Conservation (phyloP, 2,888 invertebrate species). For the Athripsodes cinereus region DNA sequence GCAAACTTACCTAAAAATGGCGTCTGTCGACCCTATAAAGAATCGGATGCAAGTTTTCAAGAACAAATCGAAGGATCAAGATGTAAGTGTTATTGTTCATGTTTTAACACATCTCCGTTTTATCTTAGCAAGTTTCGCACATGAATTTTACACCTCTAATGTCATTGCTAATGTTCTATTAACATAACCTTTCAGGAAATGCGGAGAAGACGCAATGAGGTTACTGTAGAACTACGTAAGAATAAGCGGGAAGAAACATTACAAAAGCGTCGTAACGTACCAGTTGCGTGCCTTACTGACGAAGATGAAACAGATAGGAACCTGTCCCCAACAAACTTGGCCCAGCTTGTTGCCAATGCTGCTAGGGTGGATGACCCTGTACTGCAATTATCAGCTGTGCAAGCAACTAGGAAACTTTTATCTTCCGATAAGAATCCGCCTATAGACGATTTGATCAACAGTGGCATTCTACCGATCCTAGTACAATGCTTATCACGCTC, state of each 20-base stretch:
- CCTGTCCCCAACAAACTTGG: slow-evolving; percentile 59
- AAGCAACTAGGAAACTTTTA: slow-evolving; percentile 89
- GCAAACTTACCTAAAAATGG: slow-evolving; percentile 56
- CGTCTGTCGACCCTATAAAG: slow-evolving; percentile 67
- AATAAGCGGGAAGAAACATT: slow-evolving; percentile 97
- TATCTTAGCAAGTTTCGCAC: too few relatives aligned
- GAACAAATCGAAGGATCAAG: slow-evolving; percentile 99
- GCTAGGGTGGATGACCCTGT: slow-evolving; percentile 71
- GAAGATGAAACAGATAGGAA: slow-evolving; percentile 69
- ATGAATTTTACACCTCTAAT: not conserved
- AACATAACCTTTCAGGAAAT: slow-evolving; percentile 67
- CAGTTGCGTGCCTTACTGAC: slow-evolving; percentile 74
- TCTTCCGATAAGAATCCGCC: slow-evolving; percentile 98
- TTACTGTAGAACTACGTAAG: slow-evolving; percentile 94
- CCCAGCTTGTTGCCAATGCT: slow-evolving; percentile 82
- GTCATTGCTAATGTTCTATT: not conserved
- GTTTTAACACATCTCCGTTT: not conserved
- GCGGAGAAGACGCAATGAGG: slow-evolving; percentile 94
- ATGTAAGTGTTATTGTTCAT: slow-evolving; percentile 61
- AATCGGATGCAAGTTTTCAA: slow-evolving; percentile 92
- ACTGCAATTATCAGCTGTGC: slow-evolving; percentile 85
- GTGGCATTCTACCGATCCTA: slow-evolving; percentile 92
- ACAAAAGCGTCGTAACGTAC: slow-evolving; percentile 94
- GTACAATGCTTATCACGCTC: slow-evolving; percentile 82
- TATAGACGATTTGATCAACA: slow-evolving; percentile 89